Evolutionary conservation across 2,888 invertebrate genomes (phyloP).

Genomic region (Aleiodes alternator): DNA sequence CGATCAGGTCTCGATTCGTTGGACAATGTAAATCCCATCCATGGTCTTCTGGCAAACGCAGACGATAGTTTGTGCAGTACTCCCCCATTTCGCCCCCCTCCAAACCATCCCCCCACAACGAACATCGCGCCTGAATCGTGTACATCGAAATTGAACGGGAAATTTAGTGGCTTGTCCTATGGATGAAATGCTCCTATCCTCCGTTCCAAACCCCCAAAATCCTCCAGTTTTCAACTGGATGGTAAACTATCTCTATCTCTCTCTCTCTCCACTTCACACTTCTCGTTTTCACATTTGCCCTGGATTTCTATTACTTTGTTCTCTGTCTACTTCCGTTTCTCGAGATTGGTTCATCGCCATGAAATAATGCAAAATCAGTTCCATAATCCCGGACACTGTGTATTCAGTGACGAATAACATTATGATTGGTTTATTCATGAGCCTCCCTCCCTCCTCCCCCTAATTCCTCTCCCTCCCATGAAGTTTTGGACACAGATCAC

Average conservation of each 20-base stretch:
- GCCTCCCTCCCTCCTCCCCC: no score
- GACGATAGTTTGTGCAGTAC: slow-evolving; percentile 37
- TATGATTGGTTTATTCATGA: slow-evolving; percentile 7
- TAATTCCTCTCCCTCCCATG: no score
- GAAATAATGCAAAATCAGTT: slow-evolving; percentile 45
- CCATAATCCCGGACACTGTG: neutral
- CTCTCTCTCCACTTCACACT: slow-evolving; percentile 33
- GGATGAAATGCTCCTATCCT: slow-evolving; percentile 45
- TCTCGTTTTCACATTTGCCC: slow-evolving; percentile 34
- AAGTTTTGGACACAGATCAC: no score
- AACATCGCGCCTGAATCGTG: slow-evolving; percentile 64
- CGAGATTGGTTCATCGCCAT: slow-evolving; percentile 42
- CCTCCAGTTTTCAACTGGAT: slow-evolving; percentile 45
- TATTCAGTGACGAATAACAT: neutral
- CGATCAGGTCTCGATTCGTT: slow-evolving; percentile 30
- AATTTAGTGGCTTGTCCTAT: slow-evolving; percentile 71
- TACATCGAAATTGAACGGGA: slow-evolving; percentile 73
- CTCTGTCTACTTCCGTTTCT: slow-evolving; percentile 34
- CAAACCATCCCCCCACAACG: slow-evolving; percentile 38
- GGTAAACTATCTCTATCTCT: slow-evolving; percentile 46
- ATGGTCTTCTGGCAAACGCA: slow-evolving; percentile 27
- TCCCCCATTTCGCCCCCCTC: neutral
- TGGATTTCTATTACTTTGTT: neutral
- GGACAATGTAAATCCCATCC: slow-evolving; percentile 34
- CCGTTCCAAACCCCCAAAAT: neutral